These are phyloP conservation scores for Caenorhabditis elegans DNA, from an alignment of 1,140 invertebrate genomes.

Conservation along the genomic window DNA sequence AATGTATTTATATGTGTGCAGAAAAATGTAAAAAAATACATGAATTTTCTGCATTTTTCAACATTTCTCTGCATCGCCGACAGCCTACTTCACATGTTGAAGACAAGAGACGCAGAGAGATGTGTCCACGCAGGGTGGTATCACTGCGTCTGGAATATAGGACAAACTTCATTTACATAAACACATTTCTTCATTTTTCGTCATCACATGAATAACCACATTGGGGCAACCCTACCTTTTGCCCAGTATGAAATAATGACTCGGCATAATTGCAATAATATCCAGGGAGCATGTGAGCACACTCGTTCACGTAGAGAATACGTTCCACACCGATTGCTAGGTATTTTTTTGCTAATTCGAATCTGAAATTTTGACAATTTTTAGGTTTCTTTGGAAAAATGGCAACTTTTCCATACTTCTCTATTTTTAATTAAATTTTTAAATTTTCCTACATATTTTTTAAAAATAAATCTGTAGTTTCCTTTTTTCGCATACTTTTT, in stretches of 20 bases:
- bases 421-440: neutral
- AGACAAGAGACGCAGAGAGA: too few species aligned
- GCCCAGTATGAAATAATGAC: slow-evolving; percentile 62
- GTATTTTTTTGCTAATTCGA: slow-evolving; percentile 59
- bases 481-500: too few species aligned
- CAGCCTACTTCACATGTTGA: too few species aligned
- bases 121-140: too few species aligned
- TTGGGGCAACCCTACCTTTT: neutral
- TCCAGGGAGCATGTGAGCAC: slow-evolving; percentile 39
- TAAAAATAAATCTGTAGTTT: too few species aligned
- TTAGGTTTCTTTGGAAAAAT: neutral
- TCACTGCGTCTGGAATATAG: too few species aligned
- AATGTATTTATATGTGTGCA: too few species aligned
- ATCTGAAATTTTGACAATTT: slow-evolving; percentile 49
- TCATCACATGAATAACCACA: neutral
- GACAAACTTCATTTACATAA: too few species aligned
- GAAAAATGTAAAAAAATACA: too few species aligned
- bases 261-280: slow-evolving; percentile 66
- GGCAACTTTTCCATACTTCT: neutral
- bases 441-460: neutral
- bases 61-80: too few species aligned
- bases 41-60: too few species aligned
- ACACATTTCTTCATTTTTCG: too few species aligned
- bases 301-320: slow-evolving; percentile 54
- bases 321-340: slow-evolving; percentile 56